Evolutionary conservation across 1,140 invertebrate species (phyloP).

Genomic region (Augochlora pura): DNA sequence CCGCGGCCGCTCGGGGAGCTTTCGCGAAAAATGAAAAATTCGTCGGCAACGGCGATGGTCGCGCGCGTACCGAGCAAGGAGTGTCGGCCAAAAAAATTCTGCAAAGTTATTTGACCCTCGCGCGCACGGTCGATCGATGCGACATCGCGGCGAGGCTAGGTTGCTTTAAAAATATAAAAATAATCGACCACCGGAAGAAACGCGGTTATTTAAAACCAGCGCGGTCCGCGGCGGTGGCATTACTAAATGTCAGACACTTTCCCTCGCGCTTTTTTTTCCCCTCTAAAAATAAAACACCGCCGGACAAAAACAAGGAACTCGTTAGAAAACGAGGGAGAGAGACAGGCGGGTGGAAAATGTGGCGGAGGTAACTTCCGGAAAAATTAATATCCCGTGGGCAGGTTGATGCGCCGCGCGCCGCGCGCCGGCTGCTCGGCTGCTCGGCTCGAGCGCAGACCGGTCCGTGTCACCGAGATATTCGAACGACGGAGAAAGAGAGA

Average conservation of each 20-base stretch:
- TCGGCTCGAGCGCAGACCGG: constrained; percentile 53
- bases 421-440: constrained; percentile 69
- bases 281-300: constrained; percentile 52
- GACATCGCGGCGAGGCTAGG: background rate
- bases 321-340: background rate
- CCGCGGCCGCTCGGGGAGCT: too few species aligned
- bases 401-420: constrained; percentile 64
- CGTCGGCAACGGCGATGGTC: too few species aligned
- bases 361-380: constrained; percentile 68
- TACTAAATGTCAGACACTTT: constrained; percentile 14
- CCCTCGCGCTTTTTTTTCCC: constrained; percentile 3
- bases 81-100: background rate
- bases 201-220: constrained; percentile 30
- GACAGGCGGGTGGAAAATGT: background rate
- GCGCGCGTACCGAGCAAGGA: too few species aligned
- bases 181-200: background rate
- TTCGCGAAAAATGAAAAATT: too few species aligned
- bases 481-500: constrained; percentile 13
- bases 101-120: background rate
- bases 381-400: constrained; percentile 71
- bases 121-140: background rate
- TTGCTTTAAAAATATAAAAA: background rate
- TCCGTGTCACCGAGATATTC: constrained; percentile 19
- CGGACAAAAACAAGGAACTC: constrained; percentile 42
- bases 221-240: constrained; percentile 1